Evolutionary conservation across 92 coral and sea anemone genomes (phyloP).

Genomic region (Phenganax marumi): DNA sequence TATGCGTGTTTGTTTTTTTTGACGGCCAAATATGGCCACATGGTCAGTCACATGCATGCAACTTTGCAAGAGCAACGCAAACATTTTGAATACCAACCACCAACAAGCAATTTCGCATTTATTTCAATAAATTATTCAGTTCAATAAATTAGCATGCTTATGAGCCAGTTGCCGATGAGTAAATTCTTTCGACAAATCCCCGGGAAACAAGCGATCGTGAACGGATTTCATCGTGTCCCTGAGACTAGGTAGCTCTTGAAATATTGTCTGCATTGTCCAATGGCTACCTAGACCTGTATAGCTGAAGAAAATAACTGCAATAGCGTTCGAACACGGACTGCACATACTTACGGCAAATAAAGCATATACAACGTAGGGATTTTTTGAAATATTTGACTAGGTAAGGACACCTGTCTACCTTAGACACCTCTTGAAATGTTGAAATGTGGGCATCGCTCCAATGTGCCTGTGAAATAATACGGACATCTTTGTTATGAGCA

Average conservation of each 20-base stretch:
- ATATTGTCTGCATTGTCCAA: neutral
- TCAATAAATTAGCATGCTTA: neutral
- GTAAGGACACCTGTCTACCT: no score
- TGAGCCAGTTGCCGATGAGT: neutral
- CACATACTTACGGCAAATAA: no score
- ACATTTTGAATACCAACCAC: neutral
- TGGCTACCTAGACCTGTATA: neutral
- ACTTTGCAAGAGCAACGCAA: neutral
- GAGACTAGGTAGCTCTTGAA: neutral
- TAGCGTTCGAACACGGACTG: neutral
- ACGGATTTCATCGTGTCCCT: slow-evolving; percentile 10
- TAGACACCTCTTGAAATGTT: no score
- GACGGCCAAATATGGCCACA: no score
- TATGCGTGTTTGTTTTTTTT: no score
- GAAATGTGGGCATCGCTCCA: no score
- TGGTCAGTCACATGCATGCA: no score
- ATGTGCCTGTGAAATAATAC: no score
- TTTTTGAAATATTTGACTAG: no score
- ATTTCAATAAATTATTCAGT: neutral
- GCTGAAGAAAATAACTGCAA: neutral
- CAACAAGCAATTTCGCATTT: neutral
- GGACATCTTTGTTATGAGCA: no score
- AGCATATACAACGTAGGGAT: no score
- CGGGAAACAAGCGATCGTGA: slow-evolving; percentile 7
- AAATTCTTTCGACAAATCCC: neutral